Conservation (phyloP, 2,113 vertebrate genomes). For the Pangasianodon gigas region DNA sequence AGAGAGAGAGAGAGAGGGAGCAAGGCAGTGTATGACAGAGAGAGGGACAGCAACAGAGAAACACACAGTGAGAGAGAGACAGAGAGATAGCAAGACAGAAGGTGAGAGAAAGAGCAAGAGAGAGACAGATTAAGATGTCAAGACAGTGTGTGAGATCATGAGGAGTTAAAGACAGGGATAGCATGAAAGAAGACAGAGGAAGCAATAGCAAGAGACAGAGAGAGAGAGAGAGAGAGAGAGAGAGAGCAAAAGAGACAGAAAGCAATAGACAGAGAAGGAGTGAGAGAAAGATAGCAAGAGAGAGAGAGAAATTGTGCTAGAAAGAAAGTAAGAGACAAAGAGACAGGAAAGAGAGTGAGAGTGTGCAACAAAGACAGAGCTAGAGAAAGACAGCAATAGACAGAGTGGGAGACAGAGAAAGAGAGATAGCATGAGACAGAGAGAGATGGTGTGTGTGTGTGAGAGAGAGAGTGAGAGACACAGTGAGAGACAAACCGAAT, state of each 20-base stretch:
- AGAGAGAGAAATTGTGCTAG: background rate
- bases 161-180: no score
- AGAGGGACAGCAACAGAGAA: background rate
- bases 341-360: background rate
- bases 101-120: background rate
- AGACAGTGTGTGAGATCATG: background rate
- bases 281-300: background rate
- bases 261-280: background rate
- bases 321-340: background rate
- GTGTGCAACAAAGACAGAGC: background rate
- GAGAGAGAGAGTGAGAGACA: no score
- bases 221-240: no score
- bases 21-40: no score
- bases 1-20: background rate
- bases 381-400: background rate
- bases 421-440: no score
- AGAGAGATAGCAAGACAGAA: background rate
- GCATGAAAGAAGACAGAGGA: no score
- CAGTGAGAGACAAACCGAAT: no score
- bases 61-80: no score
- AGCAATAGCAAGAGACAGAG: no score
- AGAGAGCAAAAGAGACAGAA: background rate
- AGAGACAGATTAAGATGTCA: no score
- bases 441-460: no score
- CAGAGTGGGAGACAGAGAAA: no score